These are phyloP conservation scores for Euclidia mi DNA, from an alignment of 2,888 invertebrate species.

Conservation along the genomic window DNA sequence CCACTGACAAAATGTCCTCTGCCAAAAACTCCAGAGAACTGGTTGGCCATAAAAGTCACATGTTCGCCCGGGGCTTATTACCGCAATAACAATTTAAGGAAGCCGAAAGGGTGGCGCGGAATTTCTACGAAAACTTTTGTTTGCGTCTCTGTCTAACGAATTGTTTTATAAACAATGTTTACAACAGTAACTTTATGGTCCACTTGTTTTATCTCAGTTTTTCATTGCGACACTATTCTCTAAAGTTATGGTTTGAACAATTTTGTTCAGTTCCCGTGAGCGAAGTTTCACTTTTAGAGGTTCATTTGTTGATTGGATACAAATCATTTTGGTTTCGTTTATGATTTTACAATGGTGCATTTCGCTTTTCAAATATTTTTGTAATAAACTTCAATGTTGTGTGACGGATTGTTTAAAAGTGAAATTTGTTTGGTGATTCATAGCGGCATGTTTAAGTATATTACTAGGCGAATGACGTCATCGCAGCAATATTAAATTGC, in stretches of 20 bases:
- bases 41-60: slow-evolving; percentile 86
- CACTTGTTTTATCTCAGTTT: slow-evolving; percentile 82
- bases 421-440: slow-evolving; percentile 48
- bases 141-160: slow-evolving; percentile 79
- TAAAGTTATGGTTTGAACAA: slow-evolving; percentile 74
- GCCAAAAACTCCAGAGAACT: slow-evolving; percentile 82
- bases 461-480: slow-evolving; percentile 21
- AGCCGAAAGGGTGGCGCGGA: slow-evolving; percentile 86
- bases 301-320: slow-evolving; percentile 64
- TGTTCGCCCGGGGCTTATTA: slow-evolving; percentile 85
- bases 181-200: slow-evolving; percentile 85
- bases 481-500: too few relatives aligned
- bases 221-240: slow-evolving; percentile 79
- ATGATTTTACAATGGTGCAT: slow-evolving; percentile 58
- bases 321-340: slow-evolving; percentile 77
- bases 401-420: slow-evolving; percentile 45
- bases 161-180: slow-evolving; percentile 89
- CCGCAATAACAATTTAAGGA: slow-evolving; percentile 88
- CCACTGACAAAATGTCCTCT: slow-evolving; percentile 80
- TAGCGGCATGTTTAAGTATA: slow-evolving; percentile 16
- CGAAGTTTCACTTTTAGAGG: slow-evolving; percentile 75
- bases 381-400: slow-evolving; percentile 47
- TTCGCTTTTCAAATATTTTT: slow-evolving; percentile 62
- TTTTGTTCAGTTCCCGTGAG: slow-evolving; percentile 67
- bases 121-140: slow-evolving; percentile 87